phyloP scores from a whole-genome alignment of 1,140 invertebrate genomes.

The Diachasma alloeum region DNA sequence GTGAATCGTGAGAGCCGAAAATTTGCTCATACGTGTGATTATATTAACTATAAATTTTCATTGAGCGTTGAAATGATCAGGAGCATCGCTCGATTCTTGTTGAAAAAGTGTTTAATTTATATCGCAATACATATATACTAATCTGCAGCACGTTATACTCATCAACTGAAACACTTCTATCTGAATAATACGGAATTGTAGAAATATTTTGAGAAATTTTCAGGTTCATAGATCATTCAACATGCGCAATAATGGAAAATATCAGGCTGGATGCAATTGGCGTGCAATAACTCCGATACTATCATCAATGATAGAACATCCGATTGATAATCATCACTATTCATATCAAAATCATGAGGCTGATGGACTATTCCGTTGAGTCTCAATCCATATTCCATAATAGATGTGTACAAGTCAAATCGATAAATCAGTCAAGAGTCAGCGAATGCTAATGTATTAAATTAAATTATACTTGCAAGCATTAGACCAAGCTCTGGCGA shows the following conservation, averaged over 20 bases:
- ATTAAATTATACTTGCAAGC: constrained; percentile 8
- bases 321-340: not conserved
- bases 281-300: constrained; percentile 18
- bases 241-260: not conserved
- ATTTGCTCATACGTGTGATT: no score
- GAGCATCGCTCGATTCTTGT: not conserved
- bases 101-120: not conserved
- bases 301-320: not conserved
- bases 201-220: not conserved
- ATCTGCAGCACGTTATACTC: not conserved
- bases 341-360: not conserved
- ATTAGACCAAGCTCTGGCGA: not conserved
- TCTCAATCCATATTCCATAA: not conserved
- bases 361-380: not conserved
- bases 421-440: not conserved
- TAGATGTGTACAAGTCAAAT: not conserved
- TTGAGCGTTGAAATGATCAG: not conserved
- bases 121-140: no score
- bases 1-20: no score
- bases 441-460: not conserved
- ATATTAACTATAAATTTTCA: not conserved
- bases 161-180: not conserved
- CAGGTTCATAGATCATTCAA: not conserved
- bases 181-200: not conserved
- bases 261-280: constrained; percentile 27